Evolutionary conservation across 2,888 invertebrate genomes (phyloP), one percentile per base, ranked within the genome.

Genomic region (Mycalesis mineus): DNA sequence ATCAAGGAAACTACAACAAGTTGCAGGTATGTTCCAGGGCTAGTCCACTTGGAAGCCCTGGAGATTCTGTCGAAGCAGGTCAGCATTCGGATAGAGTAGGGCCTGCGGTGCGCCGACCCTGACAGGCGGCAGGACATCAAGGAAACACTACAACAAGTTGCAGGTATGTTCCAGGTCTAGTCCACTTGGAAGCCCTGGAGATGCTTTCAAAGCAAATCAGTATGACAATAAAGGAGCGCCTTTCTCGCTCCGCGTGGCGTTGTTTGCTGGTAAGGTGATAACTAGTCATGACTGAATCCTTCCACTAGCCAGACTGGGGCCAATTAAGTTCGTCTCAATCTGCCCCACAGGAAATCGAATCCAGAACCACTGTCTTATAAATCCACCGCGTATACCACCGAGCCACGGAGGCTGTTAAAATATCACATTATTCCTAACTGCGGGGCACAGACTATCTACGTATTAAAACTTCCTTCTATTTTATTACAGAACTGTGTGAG

Each of bases 111-210:
- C 0, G 82, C 91, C 0, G 90, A 91, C 14, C 91, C 91, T 0
- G 91, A 91, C 11, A 92, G 93, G 31, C 81, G 94, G 47, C 87
- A 84, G 41, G 94, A 94, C 4, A 85, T 95, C 53, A 93, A 95
- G 73, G 95, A 95, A 69, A 95, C 95, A 0, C 80, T 97, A 61
- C 93, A 68, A 51, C 94, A 95, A 80, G 93, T 97, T 0, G 93
- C 94, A 70, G 90, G 90, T 89, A 68, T 22, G 22, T 80, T 80
- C 22, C 75, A 91, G 92, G 95, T 9, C 82, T 97, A 54, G 95
- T 97, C 0, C 96, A 97, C 77, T 86, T 97, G 60, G 98, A 98
- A 88, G 97, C 97, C 0, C 80, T 98, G 44, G 97, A 98, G 84
- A 96, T 97, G 93, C 82, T 98, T 1, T 97, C 97, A 0, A 94